These are phyloP conservation scores for Cheiracanthium punctorium DNA, from an alignment of 2,888 invertebrate species.

Conservation along the genomic window DNA sequence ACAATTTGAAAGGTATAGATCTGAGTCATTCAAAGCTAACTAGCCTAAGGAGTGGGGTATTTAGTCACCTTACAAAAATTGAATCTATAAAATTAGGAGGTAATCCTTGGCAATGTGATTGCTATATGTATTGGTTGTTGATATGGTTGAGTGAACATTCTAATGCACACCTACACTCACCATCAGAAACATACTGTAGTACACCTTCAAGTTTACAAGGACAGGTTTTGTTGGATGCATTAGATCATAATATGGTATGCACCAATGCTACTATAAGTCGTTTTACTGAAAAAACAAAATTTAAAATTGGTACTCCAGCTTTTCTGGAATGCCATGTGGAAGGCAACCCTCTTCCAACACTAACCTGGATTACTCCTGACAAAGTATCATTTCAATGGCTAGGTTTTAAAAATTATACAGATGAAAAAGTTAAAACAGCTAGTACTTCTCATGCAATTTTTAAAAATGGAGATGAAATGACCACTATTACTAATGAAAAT, in stretches of 20 bases:
- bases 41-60: conserved; percentile 64
- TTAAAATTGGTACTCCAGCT: conserved; percentile 80
- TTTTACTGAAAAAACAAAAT: conserved; percentile 62
- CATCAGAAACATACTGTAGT: conserved; percentile 64
- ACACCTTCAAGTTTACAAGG: conserved; percentile 39
- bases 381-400: conserved; percentile 81
- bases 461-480: no score
- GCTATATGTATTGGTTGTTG: conserved; percentile 81
- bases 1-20: conserved; percentile 73
- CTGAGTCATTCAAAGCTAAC: conserved; percentile 80
- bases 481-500: not conserved
- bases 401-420: conserved; percentile 22
- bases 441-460: not conserved
- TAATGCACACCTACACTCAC: conserved; percentile 66
- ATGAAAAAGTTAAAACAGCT: not conserved
- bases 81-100: conserved; percentile 71
- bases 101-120: conserved; percentile 74
- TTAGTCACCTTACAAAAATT: conserved; percentile 62
- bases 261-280: conserved; percentile 79
- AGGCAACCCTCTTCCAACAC: conserved; percentile 97
- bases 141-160: conserved; percentile 77
- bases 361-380: conserved; percentile 85
- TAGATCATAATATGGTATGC: conserved; percentile 82
- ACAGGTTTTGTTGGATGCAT: conserved; percentile 70
- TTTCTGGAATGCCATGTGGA: conserved; percentile 93